phyloP scores from a whole-genome alignment of 2,888 invertebrate genomes.

The Drosophila rellima region DNA sequence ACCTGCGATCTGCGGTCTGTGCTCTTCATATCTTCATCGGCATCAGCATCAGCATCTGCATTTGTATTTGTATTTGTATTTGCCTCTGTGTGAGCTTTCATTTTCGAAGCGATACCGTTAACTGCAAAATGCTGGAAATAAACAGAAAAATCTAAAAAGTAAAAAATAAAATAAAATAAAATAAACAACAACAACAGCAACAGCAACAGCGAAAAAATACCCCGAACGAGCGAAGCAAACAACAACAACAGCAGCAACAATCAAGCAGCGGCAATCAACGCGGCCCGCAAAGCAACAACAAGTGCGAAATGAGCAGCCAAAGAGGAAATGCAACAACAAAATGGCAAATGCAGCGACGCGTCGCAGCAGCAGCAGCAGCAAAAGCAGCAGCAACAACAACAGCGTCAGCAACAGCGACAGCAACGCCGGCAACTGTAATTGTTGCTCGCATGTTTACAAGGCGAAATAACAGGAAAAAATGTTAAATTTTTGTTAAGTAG shows the following conservation, averaged over 20 bases:
- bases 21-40: slow-evolving; percentile 31
- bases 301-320: slow-evolving; percentile 73
- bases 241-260: slow-evolving; percentile 63
- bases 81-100: slow-evolving; percentile 80
- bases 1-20: slow-evolving; percentile 63
- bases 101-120: slow-evolving; percentile 84
- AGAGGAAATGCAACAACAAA: slow-evolving; percentile 78
- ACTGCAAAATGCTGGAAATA: slow-evolving; percentile 66
- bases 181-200: slow-evolving; percentile 35
- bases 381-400: slow-evolving; percentile 28
- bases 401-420: slow-evolving; percentile 30
- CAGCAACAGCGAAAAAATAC: slow-evolving; percentile 52
- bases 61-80: slow-evolving; percentile 30
- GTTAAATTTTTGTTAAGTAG: slow-evolving; percentile 82
- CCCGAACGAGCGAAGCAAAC: slow-evolving; percentile 28
- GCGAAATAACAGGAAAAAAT: slow-evolving; percentile 85
- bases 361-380: slow-evolving; percentile 44
- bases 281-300: slow-evolving; percentile 55
- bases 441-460: slow-evolving; percentile 77
- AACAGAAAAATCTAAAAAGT: slow-evolving; percentile 66
- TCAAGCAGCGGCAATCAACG: slow-evolving; percentile 52
- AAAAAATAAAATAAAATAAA: slow-evolving; percentile 34
- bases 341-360: slow-evolving; percentile 65
- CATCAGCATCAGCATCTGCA: slow-evolving; percentile 21
- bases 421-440: slow-evolving; percentile 81